Conservation (phyloP, 2,888 invertebrate genomes). For the Ophioninae sp. region DNA sequence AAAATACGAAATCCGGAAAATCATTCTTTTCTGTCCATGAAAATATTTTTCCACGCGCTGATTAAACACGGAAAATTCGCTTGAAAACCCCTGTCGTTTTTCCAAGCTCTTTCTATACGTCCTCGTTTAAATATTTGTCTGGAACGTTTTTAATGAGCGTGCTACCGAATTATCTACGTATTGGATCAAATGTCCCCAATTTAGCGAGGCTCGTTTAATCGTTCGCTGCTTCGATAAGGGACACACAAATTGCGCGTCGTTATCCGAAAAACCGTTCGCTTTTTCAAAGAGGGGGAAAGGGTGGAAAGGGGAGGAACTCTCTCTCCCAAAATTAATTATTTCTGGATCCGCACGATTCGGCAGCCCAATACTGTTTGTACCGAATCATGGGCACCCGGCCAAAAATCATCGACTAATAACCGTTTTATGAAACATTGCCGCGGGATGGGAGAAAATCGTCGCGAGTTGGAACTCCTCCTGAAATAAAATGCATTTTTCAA, state of each 20-base stretch:
- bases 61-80: not conserved
- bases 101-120: not conserved
- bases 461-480: not conserved
- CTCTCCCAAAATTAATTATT: slow-evolving; percentile 43
- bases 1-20: not conserved
- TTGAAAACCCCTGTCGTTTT: not conserved
- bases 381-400: slow-evolving; percentile 42
- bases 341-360: not conserved
- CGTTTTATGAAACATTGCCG: slow-evolving; percentile 47
- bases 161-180: not conserved
- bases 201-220: not conserved
- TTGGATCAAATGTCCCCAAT: not conserved
- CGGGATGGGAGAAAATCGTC: slow-evolving; percentile 5
- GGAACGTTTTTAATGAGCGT: not conserved
- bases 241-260: not conserved
- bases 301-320: not conserved
- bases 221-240: not conserved
- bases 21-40: not conserved
- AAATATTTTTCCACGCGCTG: slow-evolving; percentile 15
- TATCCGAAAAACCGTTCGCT: slow-evolving; percentile 25
- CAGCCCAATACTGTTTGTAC: not conserved
- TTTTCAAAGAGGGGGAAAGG: not conserved
- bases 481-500: slow-evolving; percentile 22
- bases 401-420: slow-evolving; percentile 42
- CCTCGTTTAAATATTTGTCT: not conserved